Evolutionary conservation across 2,797 vertebrate genomes (phyloP), one percentile per base, ranked within the genome.

Genomic region (Alectoris magna): DNA sequence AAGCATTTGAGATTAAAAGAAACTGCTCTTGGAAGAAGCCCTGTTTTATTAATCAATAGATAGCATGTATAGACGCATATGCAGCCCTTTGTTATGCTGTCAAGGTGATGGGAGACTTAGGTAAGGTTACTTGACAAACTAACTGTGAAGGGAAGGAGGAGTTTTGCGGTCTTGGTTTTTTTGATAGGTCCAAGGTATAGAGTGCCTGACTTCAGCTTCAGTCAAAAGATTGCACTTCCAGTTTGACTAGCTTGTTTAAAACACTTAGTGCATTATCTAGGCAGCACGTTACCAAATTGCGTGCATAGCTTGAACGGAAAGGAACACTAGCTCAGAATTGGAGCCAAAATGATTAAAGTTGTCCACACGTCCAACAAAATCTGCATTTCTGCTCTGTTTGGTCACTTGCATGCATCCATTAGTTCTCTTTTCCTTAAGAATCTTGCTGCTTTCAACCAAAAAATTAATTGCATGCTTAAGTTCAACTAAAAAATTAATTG

Each of bases 51-150:
- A 60, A 74, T 56, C 49, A 68, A 31, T 23, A 26, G 36, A 63
- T 38, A 4, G 1, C 17, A 2, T n/a, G 17, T 39, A 19, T 31
- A 14, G 8, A 8, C 23, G 15, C 36, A 4, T 4, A 5, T 10
- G 15, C 9, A 68, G 43, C n/a, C 58, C 10, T 31, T 39, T 21
- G 24, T 23, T 11, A 24, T 9, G 39, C 64, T 73, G 36, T n/a
- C 14, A 23, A 31, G 11, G 17, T 59, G 29, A 31, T 2, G 8
- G 16, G 21, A 63, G 43, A 27, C 26, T 24, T 14, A 5, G 27
- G 21, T 31, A 41, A 83, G 12, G 17, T 11, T 14, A 9, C 15
- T 11, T 13, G 68, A 44, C 6, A 73, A 87, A 73, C 1, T 4
- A 53, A 53, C 26, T 3, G 3, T 19, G 11, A 19, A 6, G 9